Conservation (phyloP, 2,888 invertebrate species). For the Podabrus alpinus region DNA sequence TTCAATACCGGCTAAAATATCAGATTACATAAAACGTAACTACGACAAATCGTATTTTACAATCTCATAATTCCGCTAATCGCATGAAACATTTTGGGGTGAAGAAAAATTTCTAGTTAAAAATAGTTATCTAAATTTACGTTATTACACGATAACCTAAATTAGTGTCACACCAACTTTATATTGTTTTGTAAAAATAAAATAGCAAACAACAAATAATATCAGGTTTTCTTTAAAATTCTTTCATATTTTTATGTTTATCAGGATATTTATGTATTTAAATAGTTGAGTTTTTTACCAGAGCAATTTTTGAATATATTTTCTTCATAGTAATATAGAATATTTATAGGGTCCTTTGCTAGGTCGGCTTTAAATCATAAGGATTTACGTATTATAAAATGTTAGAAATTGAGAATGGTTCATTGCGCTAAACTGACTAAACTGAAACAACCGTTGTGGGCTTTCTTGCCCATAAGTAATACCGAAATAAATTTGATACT, state of each 20-base stretch:
- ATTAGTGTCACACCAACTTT: neutral
- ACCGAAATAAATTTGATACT: too few species aligned
- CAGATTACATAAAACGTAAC: neutral
- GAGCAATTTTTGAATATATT: too few species aligned
- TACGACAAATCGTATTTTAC: neutral
- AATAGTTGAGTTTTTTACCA: too few species aligned
- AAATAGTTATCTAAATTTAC: neutral
- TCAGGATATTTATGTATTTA: too few species aligned
- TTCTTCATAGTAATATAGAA: too few species aligned
- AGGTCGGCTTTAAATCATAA: too few species aligned
- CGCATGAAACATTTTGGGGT: neutral
- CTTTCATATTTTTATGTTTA: neutral
- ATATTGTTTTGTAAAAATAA: neutral
- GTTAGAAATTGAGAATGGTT: too few species aligned
- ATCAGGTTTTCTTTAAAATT: neutral
- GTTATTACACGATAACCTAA: neutral
- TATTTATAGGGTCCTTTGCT: too few species aligned
- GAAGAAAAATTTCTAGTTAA: neutral
- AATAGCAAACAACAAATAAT: neutral
- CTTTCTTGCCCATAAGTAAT: too few species aligned
- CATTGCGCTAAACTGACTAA: too few species aligned
- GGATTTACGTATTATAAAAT: too few species aligned
- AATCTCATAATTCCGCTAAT: neutral
- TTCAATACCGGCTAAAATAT: neutral
- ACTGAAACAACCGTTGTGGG: too few species aligned